These are phyloP conservation scores for Ataeniobius toweri DNA, from an alignment of 2,797 vertebrate genomes.

Conservation along the genomic window DNA sequence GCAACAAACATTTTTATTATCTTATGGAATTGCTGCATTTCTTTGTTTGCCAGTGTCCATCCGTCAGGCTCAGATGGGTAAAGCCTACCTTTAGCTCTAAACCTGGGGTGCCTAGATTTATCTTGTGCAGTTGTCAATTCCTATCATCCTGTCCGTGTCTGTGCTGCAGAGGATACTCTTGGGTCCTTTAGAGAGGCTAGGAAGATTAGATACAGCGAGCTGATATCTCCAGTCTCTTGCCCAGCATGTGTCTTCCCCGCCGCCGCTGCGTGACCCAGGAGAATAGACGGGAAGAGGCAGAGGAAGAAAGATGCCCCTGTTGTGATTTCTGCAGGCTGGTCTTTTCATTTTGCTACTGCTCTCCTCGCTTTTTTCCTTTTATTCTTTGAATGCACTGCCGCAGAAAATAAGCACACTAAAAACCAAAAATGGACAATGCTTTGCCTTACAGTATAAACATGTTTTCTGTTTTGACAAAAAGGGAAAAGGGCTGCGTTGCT, in stretches of 20 bases:
- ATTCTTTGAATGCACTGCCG: constrained; percentile 36
- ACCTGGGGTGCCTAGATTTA: constrained; percentile 43
- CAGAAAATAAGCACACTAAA: constrained; percentile 31
- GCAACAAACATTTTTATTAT: neutral
- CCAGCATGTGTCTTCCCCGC: constrained; percentile 38
- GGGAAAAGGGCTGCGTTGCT: neutral
- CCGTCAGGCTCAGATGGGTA: constrained; percentile 30
- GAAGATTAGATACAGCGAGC: constrained; percentile 73
- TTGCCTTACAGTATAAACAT: neutral
- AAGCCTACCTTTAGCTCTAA: constrained; percentile 42
- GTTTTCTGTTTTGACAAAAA: neutral
- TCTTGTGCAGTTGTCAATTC: constrained; percentile 51
- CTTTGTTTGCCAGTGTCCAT: neutral
- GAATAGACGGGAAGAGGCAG: constrained; percentile 49
- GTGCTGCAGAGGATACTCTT: constrained; percentile 60
- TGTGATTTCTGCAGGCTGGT: constrained; percentile 55
- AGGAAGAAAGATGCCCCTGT: constrained; percentile 57
- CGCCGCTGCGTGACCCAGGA: constrained; percentile 46
- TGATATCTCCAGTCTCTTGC: constrained; percentile 61
- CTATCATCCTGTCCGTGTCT: constrained; percentile 50
- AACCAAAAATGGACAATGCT: constrained; percentile 3
- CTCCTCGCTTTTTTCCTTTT: constrained; percentile 26
- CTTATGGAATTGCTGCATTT: neutral
- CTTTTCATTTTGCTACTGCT: constrained; percentile 44
- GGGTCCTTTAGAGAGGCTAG: constrained; percentile 69